These are phyloP conservation scores for Chelidonichthys spinosus DNA, from an alignment of 2,797 vertebrate species.

Conservation along the genomic window DNA sequence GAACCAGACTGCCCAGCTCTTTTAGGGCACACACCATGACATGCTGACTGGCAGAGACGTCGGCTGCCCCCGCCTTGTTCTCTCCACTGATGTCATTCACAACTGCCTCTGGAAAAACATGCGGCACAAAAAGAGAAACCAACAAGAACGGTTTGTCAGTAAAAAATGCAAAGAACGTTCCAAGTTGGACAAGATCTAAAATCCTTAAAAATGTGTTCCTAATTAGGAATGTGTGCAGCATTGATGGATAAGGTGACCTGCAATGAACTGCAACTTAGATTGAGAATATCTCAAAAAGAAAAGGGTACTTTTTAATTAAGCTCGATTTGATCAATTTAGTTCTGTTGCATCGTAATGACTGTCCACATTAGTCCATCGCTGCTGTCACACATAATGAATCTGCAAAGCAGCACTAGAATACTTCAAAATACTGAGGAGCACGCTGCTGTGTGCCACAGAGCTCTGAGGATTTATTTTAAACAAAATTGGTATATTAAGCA, in stretches of 20 bases:
- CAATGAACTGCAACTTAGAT: background rate
- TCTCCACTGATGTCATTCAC: slow-evolving; percentile 95
- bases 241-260: slow-evolving; percentile 41
- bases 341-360: background rate
- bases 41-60: slow-evolving; percentile 97
- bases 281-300: background rate
- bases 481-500: background rate
- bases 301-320: background rate
- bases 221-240: slow-evolving; percentile 39
- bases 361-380: slow-evolving; percentile 48
- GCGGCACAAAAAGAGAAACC: background rate
- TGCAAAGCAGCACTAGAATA: background rate
- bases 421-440: slow-evolving; percentile 22
- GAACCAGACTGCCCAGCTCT: slow-evolving; percentile 96
- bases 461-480: slow-evolving; percentile 55
- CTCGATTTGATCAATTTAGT: background rate
- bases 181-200: background rate
- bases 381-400: slow-evolving; percentile 44
- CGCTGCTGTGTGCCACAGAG: slow-evolving; percentile 29
- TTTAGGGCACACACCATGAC: slow-evolving; percentile 99
- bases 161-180: background rate
- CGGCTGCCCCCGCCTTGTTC: slow-evolving; percentile 92
- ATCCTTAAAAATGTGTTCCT: background rate
- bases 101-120: slow-evolving; percentile 89
- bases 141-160: background rate